These are phyloP conservation scores for Empidonax alnorum DNA, from an alignment of 2,113 vertebrate genomes.

Conservation along the genomic window DNA sequence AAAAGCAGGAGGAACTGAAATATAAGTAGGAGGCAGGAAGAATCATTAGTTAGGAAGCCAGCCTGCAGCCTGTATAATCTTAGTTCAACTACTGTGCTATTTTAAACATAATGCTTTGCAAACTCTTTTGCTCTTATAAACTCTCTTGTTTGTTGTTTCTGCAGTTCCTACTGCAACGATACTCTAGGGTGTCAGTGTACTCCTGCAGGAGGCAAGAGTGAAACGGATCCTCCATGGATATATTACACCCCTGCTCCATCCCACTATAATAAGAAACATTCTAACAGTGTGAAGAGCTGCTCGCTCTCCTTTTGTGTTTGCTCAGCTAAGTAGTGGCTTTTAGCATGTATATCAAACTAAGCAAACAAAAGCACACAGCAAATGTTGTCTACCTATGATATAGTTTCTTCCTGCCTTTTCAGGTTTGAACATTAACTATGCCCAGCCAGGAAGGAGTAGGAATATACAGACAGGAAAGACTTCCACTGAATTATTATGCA, in stretches of 20 bases:
- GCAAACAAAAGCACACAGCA: constrained; percentile 12
- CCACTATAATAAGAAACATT: background rate
- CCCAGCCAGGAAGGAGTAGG: background rate
- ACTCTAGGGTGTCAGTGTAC: background rate
- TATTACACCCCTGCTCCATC: background rate
- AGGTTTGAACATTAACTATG: constrained; percentile 42
- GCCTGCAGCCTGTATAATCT: background rate
- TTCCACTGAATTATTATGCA: constrained; percentile 9
- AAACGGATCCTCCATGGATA: background rate
- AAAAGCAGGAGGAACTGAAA: background rate
- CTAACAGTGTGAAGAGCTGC: background rate
- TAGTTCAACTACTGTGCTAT: background rate
- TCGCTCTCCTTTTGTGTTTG: background rate
- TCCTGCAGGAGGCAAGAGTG: background rate
- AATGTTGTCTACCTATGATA: background rate
- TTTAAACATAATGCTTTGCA: background rate
- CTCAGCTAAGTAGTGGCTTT: background rate
- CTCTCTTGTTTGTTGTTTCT: background rate
- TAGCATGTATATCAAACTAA: background rate
- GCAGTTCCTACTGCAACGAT: background rate
- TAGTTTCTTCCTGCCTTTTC: constrained; percentile 41
- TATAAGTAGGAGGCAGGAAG: background rate
- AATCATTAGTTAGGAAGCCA: background rate
- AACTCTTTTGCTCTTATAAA: background rate
- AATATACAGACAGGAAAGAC: background rate